Evolutionary conservation across 2,888 invertebrate genomes (phyloP), one percentile per base, ranked within the genome.

Genomic region (Syritta pipiens): DNA sequence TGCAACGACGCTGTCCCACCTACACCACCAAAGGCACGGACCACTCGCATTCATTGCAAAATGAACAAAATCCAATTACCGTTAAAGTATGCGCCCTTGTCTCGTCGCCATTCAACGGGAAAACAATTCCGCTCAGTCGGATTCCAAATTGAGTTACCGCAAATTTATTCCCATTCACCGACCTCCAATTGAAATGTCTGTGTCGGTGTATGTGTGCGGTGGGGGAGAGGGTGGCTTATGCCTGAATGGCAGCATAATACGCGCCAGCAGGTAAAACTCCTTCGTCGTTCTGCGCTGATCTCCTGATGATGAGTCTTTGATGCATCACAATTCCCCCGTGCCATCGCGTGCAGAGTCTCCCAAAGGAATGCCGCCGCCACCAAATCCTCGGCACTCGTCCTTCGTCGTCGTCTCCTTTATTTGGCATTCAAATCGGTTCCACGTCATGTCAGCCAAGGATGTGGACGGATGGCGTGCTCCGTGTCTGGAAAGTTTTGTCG

Each of bases 51-150:
- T n/a, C n/a, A n/a, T n/a, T n/a, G n/a, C n/a, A n/a, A 51, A 49
- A 40, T 42, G 63, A 30, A 32, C 24, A 42, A 51, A 51, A 63
- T 42, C 7, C 51, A 51, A 49, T 62, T 49, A 49, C 28, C 20
- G 9, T 40, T 28, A 40, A 51, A 30, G 24, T 53, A 53, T 44
- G 30, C 32, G 42, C 10, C 1, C 49, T 28, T 28, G 37, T 35
- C 17, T 12, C 9, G 12, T 20, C 14, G 19, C 5, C 19, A 10
- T 17, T 7, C 10, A 9, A n/a, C 22, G 20, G 10, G 30, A 49
- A 40, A 28, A 62, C 40, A 51, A 62, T 62, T 62, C 28, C 40
- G 6, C 48, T 62, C 28, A 20, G 19, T 49, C 40, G 40, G 17
- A 40, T 49, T 28, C 14, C 28, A 62, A 62, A 62, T 51, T 51